Evolutionary conservation across 2,113 vertebrate species (phyloP), one percentile per base, ranked within the genome.

Genomic region (Equus quagga): DNA sequence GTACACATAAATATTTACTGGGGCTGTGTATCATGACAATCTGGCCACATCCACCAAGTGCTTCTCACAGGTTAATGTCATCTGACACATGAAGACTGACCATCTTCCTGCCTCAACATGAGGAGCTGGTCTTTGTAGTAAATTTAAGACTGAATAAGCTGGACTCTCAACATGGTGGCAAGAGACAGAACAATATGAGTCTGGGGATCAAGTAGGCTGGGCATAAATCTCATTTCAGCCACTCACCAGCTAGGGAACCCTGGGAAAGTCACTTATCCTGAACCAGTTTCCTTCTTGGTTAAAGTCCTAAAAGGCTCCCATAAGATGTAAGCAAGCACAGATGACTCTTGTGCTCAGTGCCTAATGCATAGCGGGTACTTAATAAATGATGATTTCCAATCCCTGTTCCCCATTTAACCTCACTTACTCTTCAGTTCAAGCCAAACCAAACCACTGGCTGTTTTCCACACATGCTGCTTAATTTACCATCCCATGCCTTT

Each of bases 391-490:
- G 19, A 60, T 13, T 54, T 51, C 58, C 49, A 72, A 46, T 56
- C 46, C 58, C 83, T 3, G 11, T 33, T 46, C 76, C 91, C 85
- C 76, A 3, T 28, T 23, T 90, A 78, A 51, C 60, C 81, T 85
- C 72, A 60, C 8, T 76, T 19, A 69, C n/a, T 67, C 49, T 51
- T 51, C 46, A 18, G 62, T 65, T 86, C 49, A 3, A 41, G 60
- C 36, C 96, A 97, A 88, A 93, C 14, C 81, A 86, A 84, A 76
- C 15, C 60, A 15, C 60, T 49, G 31, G 75, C 80, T 81, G 13
- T 60, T 94, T 62, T 31, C 67, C 72, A 72, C 44, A 46, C 0
- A 17, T 4, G 60, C 23, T 72, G 65, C 19, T 94, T 81, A 72
- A 92, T 28, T 76, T 73, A 58, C 54, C 41, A 4, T 31, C 49